Conservation (phyloP, 2,113 vertebrate species). For the Macquaria ambigua region DNA sequence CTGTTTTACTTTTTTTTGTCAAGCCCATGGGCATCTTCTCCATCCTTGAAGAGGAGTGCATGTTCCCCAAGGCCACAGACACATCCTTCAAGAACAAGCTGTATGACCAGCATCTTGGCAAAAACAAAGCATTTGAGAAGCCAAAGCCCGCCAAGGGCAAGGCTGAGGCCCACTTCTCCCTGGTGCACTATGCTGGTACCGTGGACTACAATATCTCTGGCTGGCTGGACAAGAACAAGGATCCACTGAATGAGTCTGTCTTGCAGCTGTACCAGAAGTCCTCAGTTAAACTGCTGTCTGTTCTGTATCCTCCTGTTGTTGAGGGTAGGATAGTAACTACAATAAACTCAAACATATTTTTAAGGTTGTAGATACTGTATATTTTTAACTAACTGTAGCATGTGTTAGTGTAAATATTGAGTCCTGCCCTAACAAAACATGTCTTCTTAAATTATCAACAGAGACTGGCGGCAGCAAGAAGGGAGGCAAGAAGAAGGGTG, state of each 20-base stretch:
- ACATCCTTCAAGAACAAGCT: conserved; percentile 80
- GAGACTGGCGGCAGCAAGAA: conserved; percentile 48
- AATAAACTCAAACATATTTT: background rate
- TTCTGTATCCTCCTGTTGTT: conserved; percentile 62
- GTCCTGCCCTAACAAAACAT: background rate
- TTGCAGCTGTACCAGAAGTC: conserved; percentile 79
- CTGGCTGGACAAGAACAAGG: conserved; percentile 81
- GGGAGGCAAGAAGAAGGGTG: conserved; percentile 79
- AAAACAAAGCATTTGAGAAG: conserved; percentile 85
- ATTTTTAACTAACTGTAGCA: background rate
- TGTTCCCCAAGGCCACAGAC: conserved; percentile 84
- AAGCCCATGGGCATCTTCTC: conserved; percentile 88
- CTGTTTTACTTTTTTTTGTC: background rate
- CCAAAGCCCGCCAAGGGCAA: conserved; percentile 91
- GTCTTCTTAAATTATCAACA: background rate
- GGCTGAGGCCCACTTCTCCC: conserved; percentile 89
- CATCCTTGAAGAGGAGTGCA: conserved; percentile 87
- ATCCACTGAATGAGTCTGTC: conserved; percentile 81
- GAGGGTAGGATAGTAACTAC: conserved; percentile 57
- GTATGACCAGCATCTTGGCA: conserved; percentile 79
- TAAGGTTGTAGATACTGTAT: background rate
- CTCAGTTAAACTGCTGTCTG: conserved; percentile 69
- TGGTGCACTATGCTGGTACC: conserved; percentile 90
- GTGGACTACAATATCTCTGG: conserved; percentile 89
- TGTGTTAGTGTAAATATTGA: background rate